phyloP scores from a whole-genome alignment of 2,888 invertebrate genomes.

The Epinotia bilunana region DNA sequence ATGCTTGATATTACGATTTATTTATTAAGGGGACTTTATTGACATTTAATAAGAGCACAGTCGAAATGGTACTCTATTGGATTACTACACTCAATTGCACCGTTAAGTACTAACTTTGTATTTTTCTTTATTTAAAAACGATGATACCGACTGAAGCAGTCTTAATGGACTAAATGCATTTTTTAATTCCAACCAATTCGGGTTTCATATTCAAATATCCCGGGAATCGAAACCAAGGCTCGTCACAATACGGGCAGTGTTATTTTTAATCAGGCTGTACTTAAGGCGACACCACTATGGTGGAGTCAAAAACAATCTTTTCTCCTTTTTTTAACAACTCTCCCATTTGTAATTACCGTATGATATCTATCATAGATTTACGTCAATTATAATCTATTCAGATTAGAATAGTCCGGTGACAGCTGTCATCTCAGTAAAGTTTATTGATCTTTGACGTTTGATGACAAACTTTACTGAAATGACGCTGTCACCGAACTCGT shows the following conservation, averaged over 20 bases:
- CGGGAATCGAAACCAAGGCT: conserved; percentile 28
- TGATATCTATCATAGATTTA: background rate
- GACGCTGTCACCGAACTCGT: no score
- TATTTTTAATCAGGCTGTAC: conserved; percentile 16
- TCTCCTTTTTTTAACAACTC: background rate
- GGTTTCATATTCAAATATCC: conserved; percentile 15
- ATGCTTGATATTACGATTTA: background rate
- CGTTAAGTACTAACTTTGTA: conserved; percentile 25
- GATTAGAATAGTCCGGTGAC: no score
- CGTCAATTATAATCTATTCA: background rate
- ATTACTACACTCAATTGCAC: background rate
- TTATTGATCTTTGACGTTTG: no score
- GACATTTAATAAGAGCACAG: background rate
- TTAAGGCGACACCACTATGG: background rate
- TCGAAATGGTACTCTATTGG: background rate
- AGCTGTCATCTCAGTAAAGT: no score
- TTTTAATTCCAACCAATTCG: conserved; percentile 38
- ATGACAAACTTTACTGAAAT: no score
- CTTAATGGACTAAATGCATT: conserved; percentile 52
- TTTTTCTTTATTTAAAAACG: conserved; percentile 26
- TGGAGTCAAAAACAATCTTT: background rate
- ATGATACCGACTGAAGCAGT: conserved; percentile 48
- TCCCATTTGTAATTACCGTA: background rate
- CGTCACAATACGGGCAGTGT: conserved; percentile 32
- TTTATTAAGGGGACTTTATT: no score